A percentile compares a stretch with the other conserved stretches of the same genome.
Conservation (phyloP, 2,113 vertebrate genomes). For the Mystacornis crossleyi region DNA sequence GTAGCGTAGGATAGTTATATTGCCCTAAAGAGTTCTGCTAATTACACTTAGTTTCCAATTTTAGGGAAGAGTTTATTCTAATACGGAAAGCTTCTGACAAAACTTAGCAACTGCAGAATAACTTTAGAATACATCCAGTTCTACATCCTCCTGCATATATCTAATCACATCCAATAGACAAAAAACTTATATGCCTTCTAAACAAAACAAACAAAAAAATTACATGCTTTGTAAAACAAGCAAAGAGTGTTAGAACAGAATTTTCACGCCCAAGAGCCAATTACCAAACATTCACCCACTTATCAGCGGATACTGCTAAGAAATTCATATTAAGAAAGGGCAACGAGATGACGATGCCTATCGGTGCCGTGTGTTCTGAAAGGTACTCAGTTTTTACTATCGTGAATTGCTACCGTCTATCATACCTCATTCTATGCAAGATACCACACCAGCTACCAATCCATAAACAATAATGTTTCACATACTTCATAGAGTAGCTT, state of each 20-base stretch:
- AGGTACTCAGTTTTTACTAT: constrained; percentile 43
- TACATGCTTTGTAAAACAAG: neutral
- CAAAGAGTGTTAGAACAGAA: neutral
- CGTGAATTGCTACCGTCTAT: constrained; percentile 50
- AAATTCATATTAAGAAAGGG: constrained; percentile 18
- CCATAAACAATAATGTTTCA: constrained; percentile 70
- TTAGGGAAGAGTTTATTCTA: constrained; percentile 61
- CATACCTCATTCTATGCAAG: constrained; percentile 48
- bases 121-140: constrained; percentile 35
- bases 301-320: neutral
- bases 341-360: neutral
- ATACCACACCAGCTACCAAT: constrained; percentile 63
- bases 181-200: neutral
- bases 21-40: constrained; percentile 46
- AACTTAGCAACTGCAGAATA: constrained; percentile 29
- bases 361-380: constrained; percentile 36
- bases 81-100: constrained; percentile 50
- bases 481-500: constrained; percentile 79
- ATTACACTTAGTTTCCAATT: constrained; percentile 57
- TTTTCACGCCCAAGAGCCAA: constrained; percentile 10
- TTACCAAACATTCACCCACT: constrained; percentile 13
- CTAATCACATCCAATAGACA: neutral
- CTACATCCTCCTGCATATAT: neutral
- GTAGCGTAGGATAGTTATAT: neutral
- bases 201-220: neutral